Percentiles rank a stretch among this genome's conserved stretches.
These are phyloP conservation scores for Epicampocera succincta DNA, from an alignment of 2,888 invertebrate species.

Conservation along the genomic window DNA sequence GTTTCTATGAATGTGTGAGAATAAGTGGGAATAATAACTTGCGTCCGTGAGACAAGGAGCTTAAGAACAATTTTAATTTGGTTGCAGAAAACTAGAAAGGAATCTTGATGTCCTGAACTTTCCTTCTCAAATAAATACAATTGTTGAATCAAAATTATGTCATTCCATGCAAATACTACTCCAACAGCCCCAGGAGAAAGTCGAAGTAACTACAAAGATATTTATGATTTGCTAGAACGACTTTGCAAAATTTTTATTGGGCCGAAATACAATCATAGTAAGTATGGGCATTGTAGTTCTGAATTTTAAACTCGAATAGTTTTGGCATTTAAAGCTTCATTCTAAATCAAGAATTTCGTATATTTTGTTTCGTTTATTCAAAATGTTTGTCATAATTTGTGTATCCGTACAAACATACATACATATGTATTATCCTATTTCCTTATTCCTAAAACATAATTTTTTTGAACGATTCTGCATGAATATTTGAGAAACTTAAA, in stretches of 20 bases:
- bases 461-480: no score
- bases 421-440: no score
- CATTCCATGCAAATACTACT: constrained; percentile 47
- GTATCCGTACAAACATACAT: no score
- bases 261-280: constrained; percentile 73
- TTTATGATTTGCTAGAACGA: constrained; percentile 75
- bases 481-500: no score
- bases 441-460: no score
- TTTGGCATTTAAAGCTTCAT: not conserved
- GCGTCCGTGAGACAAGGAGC: constrained; percentile 39
- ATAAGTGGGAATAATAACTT: constrained; percentile 20
- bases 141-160: constrained; percentile 46
- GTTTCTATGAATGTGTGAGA: constrained; percentile 3
- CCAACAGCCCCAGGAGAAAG: constrained; percentile 48
- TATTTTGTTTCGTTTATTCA: not conserved
- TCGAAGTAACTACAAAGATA: constrained; percentile 74
- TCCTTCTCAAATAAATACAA: not conserved
- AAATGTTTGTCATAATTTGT: not conserved
- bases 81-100: not conserved
- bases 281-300: constrained; percentile 50
- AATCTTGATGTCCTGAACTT: constrained; percentile 23
- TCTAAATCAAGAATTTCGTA: not conserved
- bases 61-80: constrained; percentile 1
- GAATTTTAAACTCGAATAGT: not conserved
- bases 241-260: constrained; percentile 75